Conservation (phyloP, 2,113 vertebrate genomes). For the Etheostoma cragini region DNA sequence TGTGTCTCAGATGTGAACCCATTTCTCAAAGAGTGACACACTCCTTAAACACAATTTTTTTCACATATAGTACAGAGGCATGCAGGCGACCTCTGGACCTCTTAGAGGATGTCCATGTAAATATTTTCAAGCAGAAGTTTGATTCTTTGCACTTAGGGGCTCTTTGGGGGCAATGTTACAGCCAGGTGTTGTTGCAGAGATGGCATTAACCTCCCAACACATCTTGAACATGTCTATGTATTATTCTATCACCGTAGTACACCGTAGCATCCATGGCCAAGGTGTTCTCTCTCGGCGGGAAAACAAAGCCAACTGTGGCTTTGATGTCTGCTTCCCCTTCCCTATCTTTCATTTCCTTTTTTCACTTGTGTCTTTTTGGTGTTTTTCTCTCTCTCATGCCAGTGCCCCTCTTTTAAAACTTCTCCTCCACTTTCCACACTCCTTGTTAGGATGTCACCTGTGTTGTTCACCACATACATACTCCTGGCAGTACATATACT, state of each 20-base stretch:
- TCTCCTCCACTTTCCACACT: neutral
- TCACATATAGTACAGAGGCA: slow-evolving; percentile 32
- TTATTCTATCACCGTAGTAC: slow-evolving; percentile 26
- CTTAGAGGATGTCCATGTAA: slow-evolving; percentile 44
- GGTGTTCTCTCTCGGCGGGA: neutral
- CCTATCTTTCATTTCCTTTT: slow-evolving; percentile 13
- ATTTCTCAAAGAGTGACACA: slow-evolving; percentile 51
- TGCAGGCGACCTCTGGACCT: slow-evolving; percentile 28
- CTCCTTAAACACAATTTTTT: slow-evolving; percentile 55
- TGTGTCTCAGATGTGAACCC: slow-evolving; percentile 36
- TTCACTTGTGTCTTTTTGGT: slow-evolving; percentile 17
- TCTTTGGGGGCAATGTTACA: slow-evolving; percentile 28
- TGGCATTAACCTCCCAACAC: slow-evolving; percentile 38
- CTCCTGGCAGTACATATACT: neutral
- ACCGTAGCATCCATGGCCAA: slow-evolving; percentile 9
- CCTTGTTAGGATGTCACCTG: neutral
- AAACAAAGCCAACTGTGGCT: slow-evolving; percentile 25
- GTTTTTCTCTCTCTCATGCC: slow-evolving; percentile 9
- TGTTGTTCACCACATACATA: slow-evolving; percentile 14
- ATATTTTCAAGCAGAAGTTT: slow-evolving; percentile 57
- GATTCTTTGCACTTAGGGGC: slow-evolving; percentile 22
- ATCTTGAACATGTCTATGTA: slow-evolving; percentile 49
- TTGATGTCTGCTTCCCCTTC: neutral
- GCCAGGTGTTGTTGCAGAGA: slow-evolving; percentile 29
- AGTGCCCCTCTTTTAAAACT: neutral